Evolutionary conservation across 2,113 vertebrate species (phyloP), one percentile per base, ranked within the genome.

Genomic region (Halichoerus grypus): DNA sequence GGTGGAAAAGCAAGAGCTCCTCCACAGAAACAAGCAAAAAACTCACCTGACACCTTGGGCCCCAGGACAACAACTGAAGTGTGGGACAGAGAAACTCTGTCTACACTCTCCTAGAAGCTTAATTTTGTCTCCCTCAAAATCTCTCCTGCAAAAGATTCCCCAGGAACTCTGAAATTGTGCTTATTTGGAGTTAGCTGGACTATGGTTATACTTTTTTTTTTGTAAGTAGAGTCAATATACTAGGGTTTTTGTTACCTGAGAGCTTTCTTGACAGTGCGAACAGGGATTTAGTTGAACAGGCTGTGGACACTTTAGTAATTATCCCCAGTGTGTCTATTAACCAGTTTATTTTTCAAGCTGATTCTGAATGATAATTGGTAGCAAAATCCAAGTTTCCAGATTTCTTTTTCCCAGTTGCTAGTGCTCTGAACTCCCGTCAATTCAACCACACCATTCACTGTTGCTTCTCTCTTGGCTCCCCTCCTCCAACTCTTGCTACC

Each of bases 271-370:
- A 39, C 26, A 24, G 16, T 61, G 33, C 13, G 72, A 57, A 42
- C 3, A 36, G 36, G 36, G 36, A 19, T 61, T 77, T 42, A 88
- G 26, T 49, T 67, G 63, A 91, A 53, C 4, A 61, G 31, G 11
- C 33, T 67, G 6, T 65, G 1, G 33, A 39, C 16, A 15, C 22
- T 42, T 86, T 46, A 67, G 28, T 42, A 80, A 77, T 69, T 80
- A 31, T 63, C 14, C 24, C n/a, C 74, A 22, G 4, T 2, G 22
- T 55, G 6, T 71, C 83, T 84, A 59, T 55, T 90, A 91, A 67
- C 74, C 31, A 42, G 7, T 33, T 95, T 53, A 46, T 51, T 96
- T 95, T 95, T 51, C 65, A 94, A 46, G 74, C 13, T 28, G 49
- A 36, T 81, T 33, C 31, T 53, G 49, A 72, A 51, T 63, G 55